Conservation (phyloP, 2,113 vertebrate species). For the Tragelaphus buxtoni region DNA sequence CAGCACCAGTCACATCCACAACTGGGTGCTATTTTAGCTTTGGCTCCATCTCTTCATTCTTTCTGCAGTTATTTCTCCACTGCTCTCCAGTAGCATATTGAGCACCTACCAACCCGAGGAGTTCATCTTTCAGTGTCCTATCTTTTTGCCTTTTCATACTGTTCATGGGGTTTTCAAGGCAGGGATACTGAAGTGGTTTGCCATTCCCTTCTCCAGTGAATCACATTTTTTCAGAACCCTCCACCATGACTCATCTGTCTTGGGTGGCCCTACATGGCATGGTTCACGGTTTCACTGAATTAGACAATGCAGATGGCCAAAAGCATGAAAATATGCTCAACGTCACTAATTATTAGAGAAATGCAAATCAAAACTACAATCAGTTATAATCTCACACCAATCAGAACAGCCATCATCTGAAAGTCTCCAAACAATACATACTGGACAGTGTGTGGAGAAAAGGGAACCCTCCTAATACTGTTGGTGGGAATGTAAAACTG, state of each 20-base stretch:
- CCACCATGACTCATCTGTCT: accelerated
- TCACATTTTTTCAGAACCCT: background rate
- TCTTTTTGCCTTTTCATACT: background rate
- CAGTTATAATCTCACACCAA: background rate
- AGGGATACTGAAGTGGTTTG: background rate
- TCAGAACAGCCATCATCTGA: background rate
- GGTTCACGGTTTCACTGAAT: background rate
- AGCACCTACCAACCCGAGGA: background rate
- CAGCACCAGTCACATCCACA: background rate
- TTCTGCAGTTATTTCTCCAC: background rate
- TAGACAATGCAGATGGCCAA: background rate
- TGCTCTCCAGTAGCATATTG: background rate
- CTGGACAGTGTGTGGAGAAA: background rate
- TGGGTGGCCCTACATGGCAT: background rate
- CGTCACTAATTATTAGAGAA: background rate
- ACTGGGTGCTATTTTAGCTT: background rate
- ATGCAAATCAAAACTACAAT: background rate
- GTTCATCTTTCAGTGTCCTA: background rate
- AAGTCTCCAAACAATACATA: background rate
- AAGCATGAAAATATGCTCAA: background rate
- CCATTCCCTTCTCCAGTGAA: background rate
- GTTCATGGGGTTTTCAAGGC: background rate
- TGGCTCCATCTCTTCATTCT: background rate
- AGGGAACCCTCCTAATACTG: background rate
- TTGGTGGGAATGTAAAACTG: background rate